phyloP scores from a whole-genome alignment of 2,888 invertebrate species.

The Acanthosoma haemorrhoidale region DNA sequence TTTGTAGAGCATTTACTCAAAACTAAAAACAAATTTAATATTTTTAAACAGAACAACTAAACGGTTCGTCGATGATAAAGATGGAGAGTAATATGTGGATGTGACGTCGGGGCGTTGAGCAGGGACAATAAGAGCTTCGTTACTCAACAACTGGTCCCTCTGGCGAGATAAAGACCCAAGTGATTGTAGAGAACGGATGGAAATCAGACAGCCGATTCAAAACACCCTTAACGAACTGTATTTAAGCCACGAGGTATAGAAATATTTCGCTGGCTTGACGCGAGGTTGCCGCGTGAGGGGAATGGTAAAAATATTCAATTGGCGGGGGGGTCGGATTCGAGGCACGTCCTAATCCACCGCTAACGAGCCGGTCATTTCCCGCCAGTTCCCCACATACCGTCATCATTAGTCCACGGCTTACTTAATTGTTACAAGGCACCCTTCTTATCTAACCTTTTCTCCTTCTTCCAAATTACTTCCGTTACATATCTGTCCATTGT shows the following conservation, averaged over 20 bases:
- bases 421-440: slow-evolving; percentile 27
- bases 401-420: slow-evolving; percentile 17
- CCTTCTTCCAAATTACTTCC: background rate
- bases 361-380: slow-evolving; percentile 31
- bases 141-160: background rate
- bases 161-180: slow-evolving; percentile 13
- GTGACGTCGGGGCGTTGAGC: background rate
- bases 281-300: slow-evolving; percentile 29
- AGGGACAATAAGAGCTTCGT: background rate
- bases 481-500: background rate
- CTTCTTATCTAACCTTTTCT: background rate
- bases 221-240: slow-evolving; percentile 27
- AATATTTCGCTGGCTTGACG: slow-evolving; percentile 18
- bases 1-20: too few relatives aligned
- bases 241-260: slow-evolving; percentile 24
- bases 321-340: slow-evolving; percentile 33
- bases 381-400: slow-evolving; percentile 17
- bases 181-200: slow-evolving; percentile 17
- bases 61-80: too few relatives aligned
- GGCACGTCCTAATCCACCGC: slow-evolving; percentile 36
- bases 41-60: too few relatives aligned
- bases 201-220: slow-evolving; percentile 23
- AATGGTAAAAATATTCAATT: slow-evolving; percentile 39
- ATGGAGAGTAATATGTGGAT: too few relatives aligned
- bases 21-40: too few relatives aligned